Evolutionary conservation across 2,888 invertebrate genomes (phyloP).

Genomic region (Melieria picta): DNA sequence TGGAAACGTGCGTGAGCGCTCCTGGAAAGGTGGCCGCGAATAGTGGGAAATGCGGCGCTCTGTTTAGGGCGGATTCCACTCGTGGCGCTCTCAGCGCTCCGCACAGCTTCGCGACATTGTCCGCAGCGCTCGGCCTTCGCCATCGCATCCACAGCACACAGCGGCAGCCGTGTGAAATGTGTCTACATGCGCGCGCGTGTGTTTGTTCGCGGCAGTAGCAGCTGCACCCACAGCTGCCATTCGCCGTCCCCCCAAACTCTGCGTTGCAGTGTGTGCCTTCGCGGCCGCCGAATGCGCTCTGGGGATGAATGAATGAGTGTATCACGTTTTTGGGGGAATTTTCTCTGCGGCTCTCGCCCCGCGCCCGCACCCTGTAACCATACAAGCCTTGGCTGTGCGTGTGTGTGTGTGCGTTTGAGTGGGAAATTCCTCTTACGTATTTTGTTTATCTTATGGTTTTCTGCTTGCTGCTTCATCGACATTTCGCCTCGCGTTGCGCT

Average conservation of each 20-base stretch:
- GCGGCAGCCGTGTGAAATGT: background rate
- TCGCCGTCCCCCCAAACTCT: conserved; percentile 3
- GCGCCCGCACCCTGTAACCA: background rate
- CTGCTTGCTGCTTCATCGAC: background rate
- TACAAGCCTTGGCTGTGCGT: background rate
- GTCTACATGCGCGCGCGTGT: too few relatives aligned
- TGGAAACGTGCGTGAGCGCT: background rate
- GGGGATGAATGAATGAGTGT: conserved; percentile 16
- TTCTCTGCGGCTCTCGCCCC: background rate
- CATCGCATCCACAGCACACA: too few relatives aligned
- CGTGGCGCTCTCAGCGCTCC: conserved; percentile 27
- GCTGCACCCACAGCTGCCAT: conserved; percentile 10
- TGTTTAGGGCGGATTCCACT: conserved; percentile 10
- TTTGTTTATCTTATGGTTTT: conserved; percentile 28
- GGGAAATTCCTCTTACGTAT: conserved; percentile 17
- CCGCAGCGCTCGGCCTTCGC: conserved; percentile 9
- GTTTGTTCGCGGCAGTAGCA: background rate
- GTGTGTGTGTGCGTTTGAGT: background rate
- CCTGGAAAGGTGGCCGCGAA: background rate
- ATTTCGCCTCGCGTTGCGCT: background rate
- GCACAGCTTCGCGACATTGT: background rate
- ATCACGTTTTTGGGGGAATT: background rate
- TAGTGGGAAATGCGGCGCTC: background rate
- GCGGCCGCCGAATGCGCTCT: background rate
- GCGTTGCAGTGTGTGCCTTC: background rate